Conservation (phyloP, 2,113 vertebrate species). For the Eubucco bourcierii region DNA sequence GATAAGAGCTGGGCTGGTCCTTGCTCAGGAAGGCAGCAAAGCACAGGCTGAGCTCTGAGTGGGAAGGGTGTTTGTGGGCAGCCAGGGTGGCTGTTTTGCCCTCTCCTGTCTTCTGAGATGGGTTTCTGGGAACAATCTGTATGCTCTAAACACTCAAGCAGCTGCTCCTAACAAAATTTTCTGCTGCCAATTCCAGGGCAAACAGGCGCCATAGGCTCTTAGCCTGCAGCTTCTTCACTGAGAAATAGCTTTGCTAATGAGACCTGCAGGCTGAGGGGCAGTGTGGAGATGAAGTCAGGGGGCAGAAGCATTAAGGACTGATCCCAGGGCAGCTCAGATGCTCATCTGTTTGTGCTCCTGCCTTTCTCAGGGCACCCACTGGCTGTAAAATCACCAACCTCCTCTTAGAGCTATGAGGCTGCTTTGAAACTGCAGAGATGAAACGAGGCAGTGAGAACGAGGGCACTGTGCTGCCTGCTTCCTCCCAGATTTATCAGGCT, state of each 20-base stretch:
- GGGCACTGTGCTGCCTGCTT: not conserved
- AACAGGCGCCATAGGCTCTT: not conserved
- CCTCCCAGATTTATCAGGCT: not conserved
- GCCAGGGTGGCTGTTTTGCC: not conserved
- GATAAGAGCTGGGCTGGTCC: not conserved
- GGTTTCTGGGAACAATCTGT: conserved; percentile 7
- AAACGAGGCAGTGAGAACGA: not conserved
- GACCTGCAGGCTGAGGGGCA: not conserved
- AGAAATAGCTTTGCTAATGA: conserved; percentile 8
- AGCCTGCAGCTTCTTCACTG: not conserved
- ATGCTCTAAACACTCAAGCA: not conserved
- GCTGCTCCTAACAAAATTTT: conserved; percentile 1
- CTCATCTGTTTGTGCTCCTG: not conserved
- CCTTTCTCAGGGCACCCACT: not conserved
- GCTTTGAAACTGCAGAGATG: not conserved
- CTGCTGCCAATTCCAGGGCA: not conserved
- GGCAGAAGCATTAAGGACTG: not conserved
- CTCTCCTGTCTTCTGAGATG: not conserved
- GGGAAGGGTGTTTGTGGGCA: not conserved
- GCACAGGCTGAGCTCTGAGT: not conserved
- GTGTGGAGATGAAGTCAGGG: not conserved
- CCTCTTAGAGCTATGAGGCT: not conserved
- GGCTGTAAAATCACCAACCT: not conserved
- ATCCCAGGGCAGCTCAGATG: not conserved
- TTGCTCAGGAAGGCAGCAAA: not conserved